Base-by-base conservation (phyloP, 2,113 vertebrate genomes). In the Gnathonemus longibarbis region DNA sequence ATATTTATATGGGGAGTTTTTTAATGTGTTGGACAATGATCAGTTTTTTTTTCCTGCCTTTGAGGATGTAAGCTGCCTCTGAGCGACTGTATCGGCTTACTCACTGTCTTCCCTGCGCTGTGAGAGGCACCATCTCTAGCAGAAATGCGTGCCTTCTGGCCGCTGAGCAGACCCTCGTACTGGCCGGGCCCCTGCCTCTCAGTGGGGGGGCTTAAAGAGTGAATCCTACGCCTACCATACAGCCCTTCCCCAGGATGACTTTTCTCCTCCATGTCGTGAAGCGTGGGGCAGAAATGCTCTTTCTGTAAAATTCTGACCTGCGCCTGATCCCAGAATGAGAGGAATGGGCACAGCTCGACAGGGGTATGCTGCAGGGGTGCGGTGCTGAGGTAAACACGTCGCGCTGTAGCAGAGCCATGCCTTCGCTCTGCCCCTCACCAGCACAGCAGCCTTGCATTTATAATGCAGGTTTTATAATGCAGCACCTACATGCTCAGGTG, bases 121-220 rank as follows among this genome's bases (percentile, higher is more conserved):
- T 7, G 31, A 80, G 35, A 39, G 31, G 87, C 48, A 24, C 4
- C 19, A 89, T 49, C 24, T 90, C 46, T 1, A 53, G 45, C 24
- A 53, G 19, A 85, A 48, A 84, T 19, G 45, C 6, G 1, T 27
- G 42, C 17, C 83, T 84, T 48, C 42, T 24, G 19, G 53, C 17
- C 1, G 4, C 87, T 62, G 19, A 15, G 6, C 58, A 62, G 24
- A 62, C 24, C n/a, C 62, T 70, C 27, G 27, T 70, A 31, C 10
- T 31, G 62, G 62, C 66, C 45, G 84, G 89, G 90, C 11, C 2
- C 31, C 35, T 89, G 53, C 8, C 85, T 87, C 62, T 74, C 89
- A 8, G 88, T 86, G 87, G 74, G 74, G 70, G 74, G 74, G 85
- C 89, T 74, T 83, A 74, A 84, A 92, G 62, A 93, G 89, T 50